Evolutionary conservation across 1,140 invertebrate species (phyloP).

Genomic region (Seison nebaliae): DNA sequence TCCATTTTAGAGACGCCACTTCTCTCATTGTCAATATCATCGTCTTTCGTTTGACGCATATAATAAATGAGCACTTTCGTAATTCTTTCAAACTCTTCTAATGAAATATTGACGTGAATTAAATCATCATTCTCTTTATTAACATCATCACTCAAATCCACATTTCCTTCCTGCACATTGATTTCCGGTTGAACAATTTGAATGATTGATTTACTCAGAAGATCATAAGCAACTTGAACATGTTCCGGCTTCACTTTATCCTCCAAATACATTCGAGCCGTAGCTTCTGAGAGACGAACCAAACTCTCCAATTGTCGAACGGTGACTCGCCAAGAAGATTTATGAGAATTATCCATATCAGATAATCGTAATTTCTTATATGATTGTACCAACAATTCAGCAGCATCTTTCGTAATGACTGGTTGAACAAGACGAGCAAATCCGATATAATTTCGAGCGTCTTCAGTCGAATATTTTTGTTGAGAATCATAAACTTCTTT

Average conservation of each 20-base stretch:
- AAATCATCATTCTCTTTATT: conserved; percentile 15
- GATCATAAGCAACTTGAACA: conserved; percentile 66
- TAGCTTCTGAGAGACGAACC: conserved; percentile 73
- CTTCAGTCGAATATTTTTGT: conserved; percentile 48
- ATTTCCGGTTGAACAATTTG: conserved; percentile 66
- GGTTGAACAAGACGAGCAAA: conserved; percentile 90
- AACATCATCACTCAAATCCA: conserved; percentile 12
- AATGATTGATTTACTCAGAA: conserved; percentile 93
- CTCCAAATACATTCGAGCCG: conserved; percentile 75
- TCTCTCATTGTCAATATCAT: conserved; percentile 11
- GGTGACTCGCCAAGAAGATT: conserved; percentile 49
- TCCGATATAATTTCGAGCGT: conserved; percentile 69
- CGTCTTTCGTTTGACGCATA: conserved; percentile 54
- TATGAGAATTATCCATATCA: conserved; percentile 47
- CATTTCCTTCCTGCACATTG: conserved; percentile 10
- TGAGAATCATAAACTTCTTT: conserved; percentile 23
- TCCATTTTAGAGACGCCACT: conserved; percentile 8
- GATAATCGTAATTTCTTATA: conserved; percentile 51
- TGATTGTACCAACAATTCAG: conserved; percentile 53
- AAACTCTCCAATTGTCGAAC: conserved; percentile 96
- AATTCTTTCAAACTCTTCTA: conserved; percentile 71
- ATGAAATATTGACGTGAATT: conserved; percentile 62
- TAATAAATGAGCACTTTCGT: conserved; percentile 65
- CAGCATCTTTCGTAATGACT: conserved; percentile 40
- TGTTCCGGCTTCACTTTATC: conserved; percentile 59